Conservation (phyloP, 2,797 vertebrate genomes). For the Labeo calbasu region DNA sequence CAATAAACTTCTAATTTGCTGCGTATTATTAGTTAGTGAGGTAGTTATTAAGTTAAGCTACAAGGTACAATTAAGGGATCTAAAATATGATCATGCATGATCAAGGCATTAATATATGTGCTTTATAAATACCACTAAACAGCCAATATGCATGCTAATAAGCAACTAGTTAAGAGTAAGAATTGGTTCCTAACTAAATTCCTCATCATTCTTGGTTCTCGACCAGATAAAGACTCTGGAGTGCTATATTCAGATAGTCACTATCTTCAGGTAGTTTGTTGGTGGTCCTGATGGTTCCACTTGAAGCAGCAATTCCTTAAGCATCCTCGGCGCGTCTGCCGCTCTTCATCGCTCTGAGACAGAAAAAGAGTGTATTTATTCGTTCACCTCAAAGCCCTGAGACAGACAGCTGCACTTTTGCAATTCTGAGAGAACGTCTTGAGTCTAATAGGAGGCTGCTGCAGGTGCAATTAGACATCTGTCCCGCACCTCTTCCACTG, state of each 20-base stretch:
- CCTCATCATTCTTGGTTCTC: background rate
- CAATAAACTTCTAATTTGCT: too few species aligned
- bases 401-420: slow-evolving; percentile 30
- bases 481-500: slow-evolving; percentile 33
- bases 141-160: too few species aligned
- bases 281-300: background rate
- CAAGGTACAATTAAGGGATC: too few species aligned
- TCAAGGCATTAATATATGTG: too few species aligned
- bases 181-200: too few species aligned
- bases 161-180: too few species aligned
- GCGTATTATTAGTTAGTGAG: too few species aligned
- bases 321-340: background rate
- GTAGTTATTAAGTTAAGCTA: too few species aligned
- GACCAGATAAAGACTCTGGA: background rate
- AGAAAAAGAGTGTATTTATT: slow-evolving; percentile 39
- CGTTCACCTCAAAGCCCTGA: slow-evolving; percentile 6
- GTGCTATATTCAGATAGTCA: background rate
- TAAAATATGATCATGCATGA: too few species aligned
- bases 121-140: too few species aligned
- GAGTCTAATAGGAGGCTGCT: slow-evolving; percentile 7
- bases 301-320: background rate
- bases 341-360: slow-evolving; percentile 10
- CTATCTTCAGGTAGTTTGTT: background rate
- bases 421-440: slow-evolving; percentile 19
- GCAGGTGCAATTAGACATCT: slow-evolving; percentile 55